phyloP scores from a whole-genome alignment of 2,797 vertebrate genomes.

The Masticophis lateralis region DNA sequence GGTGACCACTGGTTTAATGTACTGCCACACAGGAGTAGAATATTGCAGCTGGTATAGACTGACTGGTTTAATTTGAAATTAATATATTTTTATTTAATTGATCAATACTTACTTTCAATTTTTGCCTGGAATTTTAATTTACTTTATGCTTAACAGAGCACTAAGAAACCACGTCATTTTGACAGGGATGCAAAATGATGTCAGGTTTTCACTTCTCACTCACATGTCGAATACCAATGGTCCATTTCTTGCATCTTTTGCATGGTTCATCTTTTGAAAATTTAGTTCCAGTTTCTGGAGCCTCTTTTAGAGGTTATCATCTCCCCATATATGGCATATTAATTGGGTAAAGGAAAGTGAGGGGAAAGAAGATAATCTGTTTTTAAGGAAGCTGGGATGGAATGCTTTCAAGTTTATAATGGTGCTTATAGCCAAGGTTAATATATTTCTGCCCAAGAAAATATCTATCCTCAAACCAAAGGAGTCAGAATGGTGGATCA shows the following conservation, averaged over 20 bases:
- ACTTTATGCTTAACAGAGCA: rapidly evolving
- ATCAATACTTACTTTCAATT: constrained; percentile 12
- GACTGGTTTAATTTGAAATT: not conserved
- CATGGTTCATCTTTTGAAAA: not conserved
- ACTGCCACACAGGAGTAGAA: not conserved
- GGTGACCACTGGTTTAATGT: not conserved
- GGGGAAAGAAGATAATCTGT: no score
- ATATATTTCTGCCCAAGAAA: not conserved
- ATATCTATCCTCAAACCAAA: not conserved
- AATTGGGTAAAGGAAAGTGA: not conserved
- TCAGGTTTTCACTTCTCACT: not conserved
- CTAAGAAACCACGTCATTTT: not conserved
- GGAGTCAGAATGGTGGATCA: not conserved
- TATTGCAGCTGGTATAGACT: not conserved
- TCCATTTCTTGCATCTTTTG: not conserved
- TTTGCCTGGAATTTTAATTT: not conserved
- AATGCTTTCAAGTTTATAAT: not conserved
- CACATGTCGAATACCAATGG: not conserved
- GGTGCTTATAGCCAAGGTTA: not conserved
- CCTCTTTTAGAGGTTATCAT: not conserved
- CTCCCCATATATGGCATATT: not conserved
- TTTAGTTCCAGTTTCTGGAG: not conserved
- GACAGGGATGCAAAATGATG: not conserved
- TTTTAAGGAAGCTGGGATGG: not conserved
- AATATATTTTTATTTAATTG: not conserved